Evolutionary conservation across 2,888 invertebrate genomes (phyloP).

Genomic region (Trissolcus japonicus): DNA sequence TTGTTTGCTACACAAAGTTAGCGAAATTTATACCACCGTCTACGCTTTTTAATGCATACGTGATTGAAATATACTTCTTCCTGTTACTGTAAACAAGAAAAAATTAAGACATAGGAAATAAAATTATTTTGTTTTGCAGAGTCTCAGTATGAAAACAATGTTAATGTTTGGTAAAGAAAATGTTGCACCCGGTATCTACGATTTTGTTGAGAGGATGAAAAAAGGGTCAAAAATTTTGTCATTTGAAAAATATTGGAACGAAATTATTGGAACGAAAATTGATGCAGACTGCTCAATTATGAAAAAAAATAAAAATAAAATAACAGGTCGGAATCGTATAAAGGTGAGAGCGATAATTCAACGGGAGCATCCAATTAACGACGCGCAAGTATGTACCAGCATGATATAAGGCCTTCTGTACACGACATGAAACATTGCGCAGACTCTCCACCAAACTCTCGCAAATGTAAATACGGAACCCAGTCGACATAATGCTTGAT

Average conservation of each 20-base stretch:
- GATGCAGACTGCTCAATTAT: not conserved
- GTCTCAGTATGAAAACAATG: not conserved
- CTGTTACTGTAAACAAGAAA: not conserved
- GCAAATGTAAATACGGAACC: conserved; percentile 9
- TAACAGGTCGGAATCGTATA: not conserved
- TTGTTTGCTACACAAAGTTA: conserved; percentile 11
- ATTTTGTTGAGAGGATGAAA: too few species aligned
- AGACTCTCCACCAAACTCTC: conserved; percentile 19
- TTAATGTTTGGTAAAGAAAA: not conserved
- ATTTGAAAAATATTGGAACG: not conserved
- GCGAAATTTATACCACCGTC: conserved; percentile 11
- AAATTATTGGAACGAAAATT: too few species aligned
- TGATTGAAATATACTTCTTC: conserved; percentile 1
- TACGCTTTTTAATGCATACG: conserved; percentile 3
- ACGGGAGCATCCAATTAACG: conserved; percentile 20
- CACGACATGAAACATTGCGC: conserved; percentile 19
- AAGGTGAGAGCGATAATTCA: conserved; percentile 17
- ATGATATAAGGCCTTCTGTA: conserved; percentile 33
- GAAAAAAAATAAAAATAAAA: not conserved
- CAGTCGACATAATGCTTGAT: conserved; percentile 13
- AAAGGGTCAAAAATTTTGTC: too few species aligned
- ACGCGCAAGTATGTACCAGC: conserved; percentile 11
- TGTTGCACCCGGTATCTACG: too few species aligned
- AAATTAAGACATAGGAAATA: not conserved
- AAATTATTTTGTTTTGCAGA: not conserved